These are phyloP conservation scores for Corythaeola cristata DNA, from an alignment of 2,113 vertebrate species.

Conservation along the genomic window DNA sequence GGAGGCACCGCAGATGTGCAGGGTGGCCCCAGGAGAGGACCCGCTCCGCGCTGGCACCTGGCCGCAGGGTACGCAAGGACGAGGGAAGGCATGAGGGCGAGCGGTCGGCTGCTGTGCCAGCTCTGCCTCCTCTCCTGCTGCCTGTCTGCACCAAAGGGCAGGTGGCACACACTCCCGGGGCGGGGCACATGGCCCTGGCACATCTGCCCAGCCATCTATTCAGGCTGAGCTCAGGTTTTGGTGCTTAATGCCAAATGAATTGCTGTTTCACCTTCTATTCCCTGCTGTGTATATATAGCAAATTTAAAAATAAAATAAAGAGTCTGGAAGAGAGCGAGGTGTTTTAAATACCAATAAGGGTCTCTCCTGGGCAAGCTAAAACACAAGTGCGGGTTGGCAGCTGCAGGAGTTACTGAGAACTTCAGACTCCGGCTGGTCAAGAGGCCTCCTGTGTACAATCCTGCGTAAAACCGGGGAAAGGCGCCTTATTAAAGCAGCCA, in stretches of 20 bases:
- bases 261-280: neutral
- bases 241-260: neutral
- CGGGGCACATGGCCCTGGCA: neutral
- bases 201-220: neutral
- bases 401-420: slow-evolving; percentile 12
- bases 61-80: neutral
- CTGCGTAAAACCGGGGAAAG: neutral
- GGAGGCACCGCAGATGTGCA: neutral
- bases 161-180: accelerated
- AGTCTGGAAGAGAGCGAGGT: neutral
- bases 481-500: neutral
- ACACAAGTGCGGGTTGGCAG: neutral
- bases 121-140: neutral
- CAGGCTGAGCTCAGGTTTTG: neutral
- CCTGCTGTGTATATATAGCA: neutral
- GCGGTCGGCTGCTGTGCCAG: accelerated
- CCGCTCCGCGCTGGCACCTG: accelerated
- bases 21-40: neutral
- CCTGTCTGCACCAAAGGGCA: neutral
- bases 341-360: slow-evolving; percentile 15
- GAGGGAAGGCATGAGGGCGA: neutral
- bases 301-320: neutral
- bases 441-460: slow-evolving; percentile 15
- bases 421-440: neutral
- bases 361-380: slow-evolving; percentile 19